phyloP scores from a whole-genome alignment of 2,888 invertebrate species.

The Drosophila cyrtoloma region DNA sequence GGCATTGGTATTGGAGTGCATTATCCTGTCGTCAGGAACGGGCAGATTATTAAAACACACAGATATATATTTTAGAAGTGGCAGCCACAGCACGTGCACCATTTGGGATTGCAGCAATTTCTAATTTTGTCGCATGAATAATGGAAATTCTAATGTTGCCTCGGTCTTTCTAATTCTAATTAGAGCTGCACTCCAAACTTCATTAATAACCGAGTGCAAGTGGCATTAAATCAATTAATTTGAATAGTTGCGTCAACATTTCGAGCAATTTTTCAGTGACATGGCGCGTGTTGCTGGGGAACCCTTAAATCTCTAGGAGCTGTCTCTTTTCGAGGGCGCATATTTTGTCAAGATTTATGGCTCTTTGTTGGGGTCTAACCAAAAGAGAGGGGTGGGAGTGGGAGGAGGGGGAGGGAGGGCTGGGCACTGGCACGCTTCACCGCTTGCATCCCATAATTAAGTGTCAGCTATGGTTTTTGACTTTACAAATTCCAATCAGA shows the following conservation, averaged over 20 bases:
- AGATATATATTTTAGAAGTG: slow-evolving; percentile 30
- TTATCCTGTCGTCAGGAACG: slow-evolving; percentile 42
- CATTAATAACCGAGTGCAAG: slow-evolving; percentile 72
- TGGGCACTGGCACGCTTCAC: slow-evolving; percentile 63
- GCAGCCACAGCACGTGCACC: slow-evolving; percentile 28
- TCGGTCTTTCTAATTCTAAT: slow-evolving; percentile 58
- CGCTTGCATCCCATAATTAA: slow-evolving; percentile 75
- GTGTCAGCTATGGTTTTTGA: slow-evolving; percentile 79
- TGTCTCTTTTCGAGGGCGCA: slow-evolving; percentile 10
- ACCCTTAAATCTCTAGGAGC: slow-evolving; percentile 50
- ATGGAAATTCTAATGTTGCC: slow-evolving; percentile 52
- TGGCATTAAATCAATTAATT: slow-evolving; percentile 80
- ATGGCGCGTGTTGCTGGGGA: slow-evolving; percentile 30
- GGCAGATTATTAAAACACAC: slow-evolving; percentile 68
- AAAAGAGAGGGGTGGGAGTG: slow-evolving; percentile 3
- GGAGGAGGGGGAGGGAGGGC: background rate
- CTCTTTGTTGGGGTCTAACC: slow-evolving; percentile 13
- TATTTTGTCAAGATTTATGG: slow-evolving; percentile 63
- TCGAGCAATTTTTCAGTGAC: slow-evolving; percentile 75
- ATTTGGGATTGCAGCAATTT: slow-evolving; percentile 26
- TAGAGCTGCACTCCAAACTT: slow-evolving; percentile 72
- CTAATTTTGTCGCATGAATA: slow-evolving; percentile 68
- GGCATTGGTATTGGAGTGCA: slow-evolving; percentile 39
- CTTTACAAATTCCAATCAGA: slow-evolving; percentile 79
- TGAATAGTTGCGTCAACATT: slow-evolving; percentile 79